Evolutionary conservation across 2,113 vertebrate species (phyloP).

Genomic region (Chionodraco myersi): DNA sequence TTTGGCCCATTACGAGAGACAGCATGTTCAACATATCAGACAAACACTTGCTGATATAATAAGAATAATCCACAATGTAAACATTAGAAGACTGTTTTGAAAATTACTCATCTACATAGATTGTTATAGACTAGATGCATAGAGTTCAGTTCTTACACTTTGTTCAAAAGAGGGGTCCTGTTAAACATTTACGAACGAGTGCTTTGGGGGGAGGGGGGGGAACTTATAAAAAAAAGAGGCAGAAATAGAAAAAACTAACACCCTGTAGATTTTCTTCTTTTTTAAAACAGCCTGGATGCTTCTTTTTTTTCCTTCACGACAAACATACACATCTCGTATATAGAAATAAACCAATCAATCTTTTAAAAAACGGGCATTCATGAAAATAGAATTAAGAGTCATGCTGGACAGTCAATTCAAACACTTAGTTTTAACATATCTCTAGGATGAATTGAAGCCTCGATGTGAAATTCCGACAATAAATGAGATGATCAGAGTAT

Average conservation of each 20-base stretch:
- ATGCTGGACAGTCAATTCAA: slow-evolving; percentile 22
- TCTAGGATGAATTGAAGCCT: slow-evolving; percentile 9
- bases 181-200: slow-evolving; percentile 18
- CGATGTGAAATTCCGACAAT: not conserved
- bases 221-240: not conserved
- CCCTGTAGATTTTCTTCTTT: slow-evolving; percentile 37
- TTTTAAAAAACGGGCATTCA: slow-evolving; percentile 35
- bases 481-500: not conserved
- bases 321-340: slow-evolving; percentile 12
- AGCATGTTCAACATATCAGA: slow-evolving; percentile 68
- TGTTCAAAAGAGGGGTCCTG: slow-evolving; percentile 41
- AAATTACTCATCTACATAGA: slow-evolving; percentile 60
- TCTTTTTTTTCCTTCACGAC: slow-evolving; percentile 5
- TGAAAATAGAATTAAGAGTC: slow-evolving; percentile 42
- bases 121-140: slow-evolving; percentile 78
- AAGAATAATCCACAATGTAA: slow-evolving; percentile 80
- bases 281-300: not conserved
- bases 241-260: slow-evolving; percentile 24
- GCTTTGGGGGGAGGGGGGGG: slow-evolving; percentile 20
- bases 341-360: slow-evolving; percentile 17
- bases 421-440: slow-evolving; percentile 20
- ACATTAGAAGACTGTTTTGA: slow-evolving; percentile 77
- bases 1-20: slow-evolving; percentile 68
- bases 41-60: slow-evolving; percentile 75
- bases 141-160: slow-evolving; percentile 76